Percentiles rank a stretch among this genome's conserved stretches.
phyloP scores from a whole-genome alignment of 2,113 vertebrate genomes.

The Ophthalmolycus amberensis region DNA sequence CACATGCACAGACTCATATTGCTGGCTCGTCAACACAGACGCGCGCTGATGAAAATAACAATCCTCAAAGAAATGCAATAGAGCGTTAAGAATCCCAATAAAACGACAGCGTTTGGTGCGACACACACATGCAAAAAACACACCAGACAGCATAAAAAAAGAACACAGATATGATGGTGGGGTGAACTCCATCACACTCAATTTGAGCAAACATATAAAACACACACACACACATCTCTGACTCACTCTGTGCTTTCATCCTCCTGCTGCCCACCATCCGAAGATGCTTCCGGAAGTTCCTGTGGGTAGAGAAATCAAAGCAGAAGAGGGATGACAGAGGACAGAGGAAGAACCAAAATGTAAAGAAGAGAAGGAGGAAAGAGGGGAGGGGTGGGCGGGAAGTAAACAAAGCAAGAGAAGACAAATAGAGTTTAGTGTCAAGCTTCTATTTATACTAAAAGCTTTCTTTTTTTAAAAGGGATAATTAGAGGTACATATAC shows the following conservation, averaged over 20 bases:
- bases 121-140: constrained; percentile 40
- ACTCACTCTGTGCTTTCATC: constrained; percentile 99
- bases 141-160: constrained; percentile 7
- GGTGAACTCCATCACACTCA: constrained; percentile 58
- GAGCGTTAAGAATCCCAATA: constrained; percentile 7
- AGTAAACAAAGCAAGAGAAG: constrained; percentile 44
- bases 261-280: constrained; percentile 99
- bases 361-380: constrained; percentile 47
- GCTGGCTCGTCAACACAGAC: constrained; percentile 27
- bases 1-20: constrained; percentile 7
- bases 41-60: constrained; percentile 16
- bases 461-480: not conserved
- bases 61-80: constrained; percentile 19
- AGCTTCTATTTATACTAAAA: constrained; percentile 24
- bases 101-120: constrained; percentile 24
- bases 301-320: constrained; percentile 74
- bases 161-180: constrained; percentile 53
- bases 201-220: constrained; percentile 51
- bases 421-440: constrained; percentile 51
- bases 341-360: constrained; percentile 47
- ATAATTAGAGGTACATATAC: constrained; percentile 58
- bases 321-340: constrained; percentile 59
- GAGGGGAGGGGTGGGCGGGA: constrained; percentile 54
- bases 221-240: constrained; percentile 44
- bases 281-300: constrained; percentile 99